phyloP scores from a whole-genome alignment of 2,797 vertebrate genomes.

The Enteromius paludinosus region DNA sequence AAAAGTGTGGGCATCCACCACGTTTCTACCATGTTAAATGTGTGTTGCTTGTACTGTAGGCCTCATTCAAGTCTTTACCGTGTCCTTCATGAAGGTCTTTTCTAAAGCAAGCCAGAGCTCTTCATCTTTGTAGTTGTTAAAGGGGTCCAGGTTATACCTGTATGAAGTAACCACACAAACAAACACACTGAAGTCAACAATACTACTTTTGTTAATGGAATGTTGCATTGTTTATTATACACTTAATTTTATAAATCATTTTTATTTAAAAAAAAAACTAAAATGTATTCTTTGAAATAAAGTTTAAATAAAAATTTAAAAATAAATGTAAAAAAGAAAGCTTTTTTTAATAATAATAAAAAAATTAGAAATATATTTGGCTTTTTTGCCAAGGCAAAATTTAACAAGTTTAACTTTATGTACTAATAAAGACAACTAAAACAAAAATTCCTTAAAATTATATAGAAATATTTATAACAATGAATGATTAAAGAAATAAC shows the following conservation, averaged over 20 bases:
- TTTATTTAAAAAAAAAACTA: background rate
- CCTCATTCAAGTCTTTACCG: constrained; percentile 62
- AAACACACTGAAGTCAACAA: background rate
- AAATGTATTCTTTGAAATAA: background rate
- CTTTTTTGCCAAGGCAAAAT: background rate
- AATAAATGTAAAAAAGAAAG: too few relatives aligned
- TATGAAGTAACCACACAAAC: constrained; percentile 18
- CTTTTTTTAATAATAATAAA: too few relatives aligned
- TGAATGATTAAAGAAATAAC: background rate
- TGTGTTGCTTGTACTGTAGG: background rate
- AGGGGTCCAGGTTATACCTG: constrained; percentile 84
- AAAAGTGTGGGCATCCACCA: background rate
- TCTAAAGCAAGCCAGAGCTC: constrained; percentile 82
- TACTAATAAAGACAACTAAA: background rate
- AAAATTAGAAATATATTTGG: background rate
- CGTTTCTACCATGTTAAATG: background rate
- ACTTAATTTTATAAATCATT: background rate
- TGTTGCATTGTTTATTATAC: background rate
- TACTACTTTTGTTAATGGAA: background rate
- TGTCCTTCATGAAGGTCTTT: constrained; percentile 81
- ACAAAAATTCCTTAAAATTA: background rate
- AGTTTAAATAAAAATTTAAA: too few relatives aligned
- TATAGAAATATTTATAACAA: background rate
- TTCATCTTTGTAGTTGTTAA: constrained; percentile 74
- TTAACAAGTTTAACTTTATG: background rate